These are phyloP conservation scores for Phyllotreta cruciferae DNA, from an alignment of 2,888 invertebrate species.

Conservation along the genomic window DNA sequence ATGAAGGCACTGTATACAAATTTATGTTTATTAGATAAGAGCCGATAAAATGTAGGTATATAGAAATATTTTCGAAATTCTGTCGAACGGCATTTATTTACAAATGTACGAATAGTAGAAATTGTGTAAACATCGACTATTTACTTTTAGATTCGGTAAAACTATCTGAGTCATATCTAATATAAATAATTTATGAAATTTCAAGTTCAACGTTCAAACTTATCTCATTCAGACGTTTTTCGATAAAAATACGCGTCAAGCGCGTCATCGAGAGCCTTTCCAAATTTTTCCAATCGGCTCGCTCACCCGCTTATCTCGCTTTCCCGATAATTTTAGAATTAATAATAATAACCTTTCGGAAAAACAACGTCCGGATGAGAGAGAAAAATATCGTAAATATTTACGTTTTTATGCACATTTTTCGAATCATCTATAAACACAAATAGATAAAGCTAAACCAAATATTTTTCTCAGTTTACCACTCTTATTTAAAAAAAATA, in stretches of 20 bases:
- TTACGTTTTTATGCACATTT: conserved; percentile 27
- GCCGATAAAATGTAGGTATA: too few species aligned
- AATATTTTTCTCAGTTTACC: conserved; percentile 26
- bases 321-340: conserved; percentile 25
- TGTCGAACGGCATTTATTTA: conserved; percentile 11
- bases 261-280: conserved; percentile 12
- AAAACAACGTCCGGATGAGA: conserved; percentile 18
- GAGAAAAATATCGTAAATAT: conserved; percentile 32
- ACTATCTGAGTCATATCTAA: conserved; percentile 1
- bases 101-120: not conserved
- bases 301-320: not conserved
- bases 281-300: conserved; percentile 11
- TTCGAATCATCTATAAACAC: conserved; percentile 23
- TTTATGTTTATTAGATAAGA: too few species aligned
- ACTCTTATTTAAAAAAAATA: too few species aligned
- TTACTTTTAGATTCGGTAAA: too few species aligned
- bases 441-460: conserved; percentile 31
- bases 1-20: too few species aligned
- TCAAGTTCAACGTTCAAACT: conserved; percentile 16
- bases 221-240: conserved; percentile 8
- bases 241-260: conserved; percentile 10
- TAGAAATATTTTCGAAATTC: conserved; percentile 8
- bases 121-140: too few species aligned
- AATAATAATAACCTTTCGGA: conserved; percentile 13
- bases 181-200: conserved; percentile 16